Evolutionary conservation across 2,888 invertebrate species (phyloP).

Genomic region (Merodon equestris): DNA sequence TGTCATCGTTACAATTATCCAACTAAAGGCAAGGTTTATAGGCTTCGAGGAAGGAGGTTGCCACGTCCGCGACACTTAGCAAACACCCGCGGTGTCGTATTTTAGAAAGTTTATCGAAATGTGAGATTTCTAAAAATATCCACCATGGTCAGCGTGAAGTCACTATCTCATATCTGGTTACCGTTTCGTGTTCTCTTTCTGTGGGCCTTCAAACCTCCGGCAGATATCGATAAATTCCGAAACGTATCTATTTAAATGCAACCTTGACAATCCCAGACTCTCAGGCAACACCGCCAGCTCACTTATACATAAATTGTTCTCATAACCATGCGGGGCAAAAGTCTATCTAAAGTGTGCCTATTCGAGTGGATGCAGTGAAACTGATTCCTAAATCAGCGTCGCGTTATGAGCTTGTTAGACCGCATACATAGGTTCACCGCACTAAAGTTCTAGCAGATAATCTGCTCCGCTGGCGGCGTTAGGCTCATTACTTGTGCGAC

Average conservation of each 20-base stretch:
- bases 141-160: not conserved
- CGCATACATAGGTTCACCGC: not conserved
- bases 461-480: conserved; percentile 16
- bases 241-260: conserved; percentile 4
- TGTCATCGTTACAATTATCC: conserved; percentile 58
- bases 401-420: conserved; percentile 30
- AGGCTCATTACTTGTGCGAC: conserved; percentile 59
- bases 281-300: conserved; percentile 2
- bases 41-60: not conserved
- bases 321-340: conserved; percentile 5
- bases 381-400: conserved; percentile 47
- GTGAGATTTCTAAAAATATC: not conserved
- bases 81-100: not conserved
- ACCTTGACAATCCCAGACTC: conserved; percentile 38
- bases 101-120: not conserved
- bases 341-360: conserved; percentile 4
- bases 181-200: not conserved
- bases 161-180: not conserved
- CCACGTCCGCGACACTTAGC: not conserved
- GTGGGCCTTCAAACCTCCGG: no score
- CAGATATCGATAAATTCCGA: conserved; percentile 15
- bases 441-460: conserved; percentile 21
- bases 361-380: conserved; percentile 35
- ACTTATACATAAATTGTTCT: conserved; percentile 28
- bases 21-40: conserved; percentile 39